Percentiles rank a stretch among this genome's conserved stretches.
These are phyloP conservation scores for Lanius ludovicianus DNA, from an alignment of 2,113 vertebrate species.

Conservation along the genomic window DNA sequence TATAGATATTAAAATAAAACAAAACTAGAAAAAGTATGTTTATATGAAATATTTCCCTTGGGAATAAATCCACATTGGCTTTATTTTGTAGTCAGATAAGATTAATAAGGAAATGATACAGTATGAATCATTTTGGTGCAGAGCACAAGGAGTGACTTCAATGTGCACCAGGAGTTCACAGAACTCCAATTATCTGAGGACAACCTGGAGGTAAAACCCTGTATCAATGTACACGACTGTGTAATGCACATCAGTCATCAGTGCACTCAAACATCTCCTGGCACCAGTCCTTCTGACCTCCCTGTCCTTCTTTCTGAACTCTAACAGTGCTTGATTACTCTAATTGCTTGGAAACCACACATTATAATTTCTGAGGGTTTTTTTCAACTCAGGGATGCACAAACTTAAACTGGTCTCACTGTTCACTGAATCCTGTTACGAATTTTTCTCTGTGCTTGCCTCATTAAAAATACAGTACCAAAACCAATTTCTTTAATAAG, in stretches of 20 bases:
- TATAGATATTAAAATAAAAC: neutral
- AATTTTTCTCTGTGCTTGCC: neutral
- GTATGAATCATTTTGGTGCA: neutral
- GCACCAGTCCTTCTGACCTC: neutral
- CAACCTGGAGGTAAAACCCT: neutral
- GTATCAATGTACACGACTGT: accelerated
- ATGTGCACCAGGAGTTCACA: neutral
- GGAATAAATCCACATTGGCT: neutral
- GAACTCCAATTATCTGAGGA: neutral
- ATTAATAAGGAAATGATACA: neutral
- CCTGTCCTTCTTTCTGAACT: neutral
- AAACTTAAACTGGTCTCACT: neutral
- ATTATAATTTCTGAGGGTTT: neutral
- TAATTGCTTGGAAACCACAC: neutral
- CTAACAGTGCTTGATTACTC: neutral
- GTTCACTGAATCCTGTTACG: neutral
- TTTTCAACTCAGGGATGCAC: neutral
- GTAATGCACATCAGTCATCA: neutral
- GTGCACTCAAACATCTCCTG: neutral
- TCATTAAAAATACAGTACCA: neutral
- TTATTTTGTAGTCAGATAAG: neutral
- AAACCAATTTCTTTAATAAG: neutral
- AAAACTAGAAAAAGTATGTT: neutral
- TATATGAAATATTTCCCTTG: neutral
- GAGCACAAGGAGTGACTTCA: neutral